phyloP scores from a whole-genome alignment of 2,797 vertebrate genomes.

The Dromococcyx pavoninus region DNA sequence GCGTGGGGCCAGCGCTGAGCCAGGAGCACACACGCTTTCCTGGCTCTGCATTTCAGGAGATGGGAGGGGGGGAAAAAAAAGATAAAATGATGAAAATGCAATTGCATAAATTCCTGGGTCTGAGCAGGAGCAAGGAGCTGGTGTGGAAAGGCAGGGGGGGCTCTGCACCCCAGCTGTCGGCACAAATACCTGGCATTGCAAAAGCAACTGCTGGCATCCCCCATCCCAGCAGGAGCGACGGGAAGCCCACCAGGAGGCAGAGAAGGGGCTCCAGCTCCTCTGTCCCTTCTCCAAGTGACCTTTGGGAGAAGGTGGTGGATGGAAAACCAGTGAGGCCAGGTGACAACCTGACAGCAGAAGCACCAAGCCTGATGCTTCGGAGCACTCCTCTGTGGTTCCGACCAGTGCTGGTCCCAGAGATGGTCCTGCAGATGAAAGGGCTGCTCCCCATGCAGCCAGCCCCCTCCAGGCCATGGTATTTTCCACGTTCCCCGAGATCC shows the following conservation, averaged over 20 bases:
- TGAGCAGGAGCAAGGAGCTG: fast-evolving
- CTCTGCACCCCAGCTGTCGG: neutral
- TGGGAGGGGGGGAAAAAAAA: neutral
- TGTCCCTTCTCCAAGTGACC: neutral
- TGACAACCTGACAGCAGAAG: neutral
- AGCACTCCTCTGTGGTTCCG: neutral
- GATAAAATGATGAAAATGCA: neutral
- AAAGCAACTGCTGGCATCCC: neutral
- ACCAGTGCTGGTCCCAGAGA: fast-evolving
- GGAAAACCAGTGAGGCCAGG: neutral
- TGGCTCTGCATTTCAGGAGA: neutral
- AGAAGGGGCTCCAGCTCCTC: neutral
- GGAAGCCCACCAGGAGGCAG: no score
- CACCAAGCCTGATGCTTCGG: fast-evolving
- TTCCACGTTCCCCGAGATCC: conserved; percentile 54
- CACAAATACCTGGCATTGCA: neutral
- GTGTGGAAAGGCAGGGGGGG: neutral
- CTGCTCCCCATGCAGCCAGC: neutral
- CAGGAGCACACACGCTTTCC: neutral
- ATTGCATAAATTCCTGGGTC: neutral
- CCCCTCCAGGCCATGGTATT: neutral
- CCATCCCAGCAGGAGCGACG: no score
- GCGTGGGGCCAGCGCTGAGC: neutral
- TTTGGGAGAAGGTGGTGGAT: neutral
- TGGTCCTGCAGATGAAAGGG: neutral